Percentiles rank a stretch among this genome's conserved stretches.
phyloP scores from a whole-genome alignment of 1,140 invertebrate genomes.

The Drosophila novamexicana region DNA sequence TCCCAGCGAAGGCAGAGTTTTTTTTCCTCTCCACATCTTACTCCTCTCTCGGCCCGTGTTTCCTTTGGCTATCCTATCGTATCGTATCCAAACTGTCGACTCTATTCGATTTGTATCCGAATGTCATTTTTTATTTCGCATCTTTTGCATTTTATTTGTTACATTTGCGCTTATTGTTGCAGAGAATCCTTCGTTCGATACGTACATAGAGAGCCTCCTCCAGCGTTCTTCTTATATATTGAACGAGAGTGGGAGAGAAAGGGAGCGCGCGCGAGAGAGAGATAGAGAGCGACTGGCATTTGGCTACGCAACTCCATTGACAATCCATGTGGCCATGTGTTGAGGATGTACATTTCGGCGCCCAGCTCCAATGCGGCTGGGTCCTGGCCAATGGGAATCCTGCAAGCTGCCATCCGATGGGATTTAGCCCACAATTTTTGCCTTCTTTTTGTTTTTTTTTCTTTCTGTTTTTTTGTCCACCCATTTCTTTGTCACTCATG shows the following conservation, averaged over 20 bases:
- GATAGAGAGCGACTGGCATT: conserved; percentile 29
- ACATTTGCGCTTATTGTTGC: conserved; percentile 66
- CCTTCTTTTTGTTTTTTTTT: neutral
- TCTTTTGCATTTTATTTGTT: conserved; percentile 81
- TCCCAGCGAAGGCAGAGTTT: conserved; percentile 31
- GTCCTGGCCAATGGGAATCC: conserved; percentile 68
- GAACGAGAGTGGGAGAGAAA: neutral
- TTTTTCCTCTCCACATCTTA: conserved; percentile 9
- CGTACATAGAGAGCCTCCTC: conserved; percentile 26
- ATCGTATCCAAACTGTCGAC: conserved; percentile 21
- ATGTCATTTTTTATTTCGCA: conserved; percentile 84
- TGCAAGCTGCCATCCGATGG: conserved; percentile 55
- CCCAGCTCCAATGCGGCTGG: conserved; percentile 1
- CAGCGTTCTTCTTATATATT: conserved; percentile 33
- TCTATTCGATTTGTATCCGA: conserved; percentile 79
- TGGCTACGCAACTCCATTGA: conserved; percentile 74
- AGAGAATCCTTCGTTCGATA: conserved; percentile 30
- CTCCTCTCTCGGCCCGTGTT: neutral
- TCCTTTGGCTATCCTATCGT: conserved; percentile 4
- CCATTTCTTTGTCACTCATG: conserved; percentile 77
- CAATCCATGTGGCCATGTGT: conserved; percentile 73
- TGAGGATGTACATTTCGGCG: conserved; percentile 56
- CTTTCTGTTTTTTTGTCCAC: neutral
- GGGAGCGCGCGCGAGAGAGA: neutral
- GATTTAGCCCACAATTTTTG: conserved; percentile 75